Conservation (phyloP, 35 echinoderm and acorn worm species). For the Amphiura filiformis region DNA sequence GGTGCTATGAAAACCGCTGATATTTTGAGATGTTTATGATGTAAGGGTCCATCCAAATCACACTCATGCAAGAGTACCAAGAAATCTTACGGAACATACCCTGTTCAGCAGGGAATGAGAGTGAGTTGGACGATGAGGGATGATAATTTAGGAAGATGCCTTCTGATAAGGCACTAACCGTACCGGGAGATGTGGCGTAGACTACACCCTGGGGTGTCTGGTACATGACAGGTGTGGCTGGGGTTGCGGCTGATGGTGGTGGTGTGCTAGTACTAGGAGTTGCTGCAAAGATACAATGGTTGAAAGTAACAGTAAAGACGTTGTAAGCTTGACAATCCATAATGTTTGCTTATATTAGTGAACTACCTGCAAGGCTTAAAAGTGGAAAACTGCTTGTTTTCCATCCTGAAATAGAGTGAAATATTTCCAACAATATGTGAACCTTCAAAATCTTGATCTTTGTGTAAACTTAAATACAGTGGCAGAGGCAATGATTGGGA, state of each 20-base stretch:
- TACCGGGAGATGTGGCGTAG: slow-evolving; percentile 63
- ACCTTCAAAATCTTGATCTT: too few species aligned
- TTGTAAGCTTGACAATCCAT: background rate
- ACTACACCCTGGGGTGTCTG: slow-evolving; percentile 82
- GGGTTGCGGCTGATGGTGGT: background rate
- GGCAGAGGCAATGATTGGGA: too few species aligned
- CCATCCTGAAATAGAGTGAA: too few species aligned
- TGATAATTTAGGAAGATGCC: slow-evolving; percentile 52
- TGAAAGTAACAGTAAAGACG: background rate
- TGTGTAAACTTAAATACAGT: too few species aligned
- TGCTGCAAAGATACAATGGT: background rate
- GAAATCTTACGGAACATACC: background rate
- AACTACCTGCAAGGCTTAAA: background rate
- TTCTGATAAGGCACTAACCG: slow-evolving; percentile 42
- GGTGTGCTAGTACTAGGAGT: background rate
- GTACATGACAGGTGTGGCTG: slow-evolving; percentile 74
- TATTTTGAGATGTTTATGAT: too few species aligned
- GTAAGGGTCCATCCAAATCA: background rate
- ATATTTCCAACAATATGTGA: too few species aligned
- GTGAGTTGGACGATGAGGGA: slow-evolving; percentile 7
- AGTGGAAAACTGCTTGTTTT: too few species aligned
- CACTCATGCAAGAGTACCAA: background rate
- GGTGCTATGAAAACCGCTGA: too few species aligned
- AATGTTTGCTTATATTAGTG: background rate
- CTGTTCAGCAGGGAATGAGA: background rate